phyloP scores from a whole-genome alignment of 2,888 invertebrate genomes.

The Melolontha melolontha region DNA sequence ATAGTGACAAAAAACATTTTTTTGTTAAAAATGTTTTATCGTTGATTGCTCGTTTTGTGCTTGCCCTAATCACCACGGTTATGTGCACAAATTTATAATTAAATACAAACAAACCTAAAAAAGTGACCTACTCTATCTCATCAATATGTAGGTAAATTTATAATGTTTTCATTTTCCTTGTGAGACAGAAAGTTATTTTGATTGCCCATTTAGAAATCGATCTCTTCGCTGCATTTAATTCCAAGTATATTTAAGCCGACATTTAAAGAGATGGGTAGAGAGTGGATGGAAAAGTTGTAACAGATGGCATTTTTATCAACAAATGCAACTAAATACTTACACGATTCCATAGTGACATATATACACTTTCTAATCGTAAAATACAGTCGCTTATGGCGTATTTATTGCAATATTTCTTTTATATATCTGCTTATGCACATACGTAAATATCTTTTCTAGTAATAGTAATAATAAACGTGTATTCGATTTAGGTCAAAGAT shows the following conservation, averaged over 20 bases:
- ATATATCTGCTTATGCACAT: not conserved
- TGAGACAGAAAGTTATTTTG: slow-evolving; percentile 9
- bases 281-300: slow-evolving; percentile 16
- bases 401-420: slow-evolving; percentile 14
- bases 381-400: slow-evolving; percentile 28
- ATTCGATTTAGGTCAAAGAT: slow-evolving; percentile 19
- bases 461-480: not conserved
- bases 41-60: too few species aligned
- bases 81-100: not conserved
- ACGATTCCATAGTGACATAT: not conserved
- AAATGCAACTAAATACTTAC: slow-evolving; percentile 1
- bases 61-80: too few species aligned
- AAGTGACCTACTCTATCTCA: not conserved
- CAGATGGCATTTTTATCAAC: slow-evolving; percentile 17
- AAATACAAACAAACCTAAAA: not conserved
- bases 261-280: slow-evolving; percentile 3
- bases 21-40: too few species aligned
- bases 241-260: slow-evolving; percentile 17
- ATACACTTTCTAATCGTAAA: slow-evolving; percentile 39
- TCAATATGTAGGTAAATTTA: slow-evolving; percentile 1
- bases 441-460: not conserved
- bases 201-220: slow-evolving; percentile 10
- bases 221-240: slow-evolving; percentile 18
- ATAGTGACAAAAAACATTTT: too few species aligned
- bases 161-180: slow-evolving; percentile 1